phyloP scores from a whole-genome alignment of 2,113 vertebrate genomes.

The Oxyura jamaicensis region DNA sequence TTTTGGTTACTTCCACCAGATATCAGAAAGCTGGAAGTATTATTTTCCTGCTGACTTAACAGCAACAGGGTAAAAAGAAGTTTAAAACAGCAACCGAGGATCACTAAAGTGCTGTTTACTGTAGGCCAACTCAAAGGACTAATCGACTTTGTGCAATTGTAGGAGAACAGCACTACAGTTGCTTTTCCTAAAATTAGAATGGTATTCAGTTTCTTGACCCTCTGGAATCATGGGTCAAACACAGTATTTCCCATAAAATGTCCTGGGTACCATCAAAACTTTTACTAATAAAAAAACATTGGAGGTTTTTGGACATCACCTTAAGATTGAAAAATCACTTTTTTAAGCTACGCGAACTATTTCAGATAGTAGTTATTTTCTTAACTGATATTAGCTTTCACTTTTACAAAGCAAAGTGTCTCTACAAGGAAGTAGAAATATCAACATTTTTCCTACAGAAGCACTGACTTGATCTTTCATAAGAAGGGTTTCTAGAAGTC shows the following conservation, averaged over 20 bases:
- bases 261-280: not conserved
- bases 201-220: not conserved
- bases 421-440: not conserved
- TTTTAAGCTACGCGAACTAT: not conserved
- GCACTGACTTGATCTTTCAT: not conserved
- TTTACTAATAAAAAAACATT: not conserved
- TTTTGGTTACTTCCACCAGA: not conserved
- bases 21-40: not conserved
- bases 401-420: not conserved
- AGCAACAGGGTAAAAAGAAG: not conserved
- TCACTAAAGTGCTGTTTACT: not conserved
- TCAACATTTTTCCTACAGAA: slow-evolving; percentile 13
- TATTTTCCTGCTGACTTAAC: not conserved
- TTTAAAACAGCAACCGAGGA: not conserved
- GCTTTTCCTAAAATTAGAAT: not conserved
- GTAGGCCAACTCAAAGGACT: not conserved
- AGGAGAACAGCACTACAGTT: not conserved
- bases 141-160: not conserved
- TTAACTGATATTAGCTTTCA: not conserved
- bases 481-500: not conserved
- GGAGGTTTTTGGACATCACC: not conserved
- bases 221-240: not conserved
- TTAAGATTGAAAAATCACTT: not conserved
- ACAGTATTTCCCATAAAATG: not conserved
- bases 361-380: not conserved